Evolutionary conservation across 2,888 invertebrate species (phyloP).

Genomic region (Epiblema foenella): DNA sequence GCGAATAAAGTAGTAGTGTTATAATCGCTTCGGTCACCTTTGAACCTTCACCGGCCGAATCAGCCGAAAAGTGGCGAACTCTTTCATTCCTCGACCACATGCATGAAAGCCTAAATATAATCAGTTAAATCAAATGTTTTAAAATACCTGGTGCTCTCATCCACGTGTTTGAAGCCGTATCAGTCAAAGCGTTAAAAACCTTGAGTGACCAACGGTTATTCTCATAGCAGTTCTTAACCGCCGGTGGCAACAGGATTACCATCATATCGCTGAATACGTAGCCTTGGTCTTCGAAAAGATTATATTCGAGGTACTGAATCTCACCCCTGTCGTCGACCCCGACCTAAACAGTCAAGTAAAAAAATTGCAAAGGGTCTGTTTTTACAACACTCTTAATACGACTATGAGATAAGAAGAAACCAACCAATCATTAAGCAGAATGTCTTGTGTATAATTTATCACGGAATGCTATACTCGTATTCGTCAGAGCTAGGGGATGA

Average conservation of each 20-base stretch:
- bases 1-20: no score
- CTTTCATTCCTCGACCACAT: not conserved
- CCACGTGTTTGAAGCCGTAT: slow-evolving; percentile 86
- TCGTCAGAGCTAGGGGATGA: no score
- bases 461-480: no score
- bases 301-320: slow-evolving; percentile 87
- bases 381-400: not conserved
- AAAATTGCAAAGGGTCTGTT: not conserved
- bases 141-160: slow-evolving; percentile 87
- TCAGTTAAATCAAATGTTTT: not conserved
- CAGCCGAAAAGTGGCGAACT: not conserved
- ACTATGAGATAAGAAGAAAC: no score
- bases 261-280: slow-evolving; percentile 82
- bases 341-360: slow-evolving; percentile 57
- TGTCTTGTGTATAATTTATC: no score
- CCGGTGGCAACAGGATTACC: slow-evolving; percentile 56
- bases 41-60: not conserved
- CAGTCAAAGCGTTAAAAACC: slow-evolving; percentile 82
- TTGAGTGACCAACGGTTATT: slow-evolving; percentile 71
- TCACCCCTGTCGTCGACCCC: slow-evolving; percentile 86
- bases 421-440: no score
- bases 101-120: not conserved
- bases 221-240: slow-evolving; percentile 86
- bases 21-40: no score
- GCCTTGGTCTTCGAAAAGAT: slow-evolving; percentile 84